Base-by-base conservation (phyloP, 2,797 vertebrate genomes). In the Pseudopleuronectes americanus region DNA sequence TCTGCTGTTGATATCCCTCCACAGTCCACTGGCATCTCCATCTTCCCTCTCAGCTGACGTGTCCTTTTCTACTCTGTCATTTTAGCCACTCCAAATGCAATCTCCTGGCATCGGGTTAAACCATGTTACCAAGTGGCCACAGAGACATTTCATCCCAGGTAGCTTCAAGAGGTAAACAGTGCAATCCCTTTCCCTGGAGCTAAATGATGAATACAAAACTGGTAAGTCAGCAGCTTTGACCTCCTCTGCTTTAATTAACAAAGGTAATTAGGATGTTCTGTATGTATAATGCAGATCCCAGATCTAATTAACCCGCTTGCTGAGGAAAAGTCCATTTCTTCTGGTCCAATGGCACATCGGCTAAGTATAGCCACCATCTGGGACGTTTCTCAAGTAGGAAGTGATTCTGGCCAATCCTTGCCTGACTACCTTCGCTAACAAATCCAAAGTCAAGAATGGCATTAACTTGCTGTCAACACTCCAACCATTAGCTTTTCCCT, bases 231-330 rank as follows among this genome's bases (percentile, higher is more conserved):
- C 38, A 52, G 48, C 49, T n/a, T 38, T 28, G n/a, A 45, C 56
- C 62, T 81, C 49, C 45, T 43, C 64, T 76, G 64, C 74, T 72
- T 81, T 81, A 58, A 90, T 91, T 90, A 89, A 80, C 48, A 74
- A 31, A 64, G 60, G 65, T 81, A 82, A 90, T 91, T 74, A 87
- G 62, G 74, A 72, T 73, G 68, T 74, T 71, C 63, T 60, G 45
- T 17, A 61, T 77, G 61, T 74, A 66, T 76, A 72, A 88, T 77
- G 85, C 79, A 77, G 45, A 57, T 63, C 78, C 62, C 80, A 66
- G 53, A 66, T 6, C 75, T 83, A 81, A 87, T 90, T 85, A 87
- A 85, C 82, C 81, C 69, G 45, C 52, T 53, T 61, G 28, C 24
- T 55, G 57, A 62, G 54, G 63, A 75, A 71, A 71, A 38, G 57